phyloP scores from a whole-genome alignment of 2,113 vertebrate species.

The Cyprinodon brontotheroides region DNA sequence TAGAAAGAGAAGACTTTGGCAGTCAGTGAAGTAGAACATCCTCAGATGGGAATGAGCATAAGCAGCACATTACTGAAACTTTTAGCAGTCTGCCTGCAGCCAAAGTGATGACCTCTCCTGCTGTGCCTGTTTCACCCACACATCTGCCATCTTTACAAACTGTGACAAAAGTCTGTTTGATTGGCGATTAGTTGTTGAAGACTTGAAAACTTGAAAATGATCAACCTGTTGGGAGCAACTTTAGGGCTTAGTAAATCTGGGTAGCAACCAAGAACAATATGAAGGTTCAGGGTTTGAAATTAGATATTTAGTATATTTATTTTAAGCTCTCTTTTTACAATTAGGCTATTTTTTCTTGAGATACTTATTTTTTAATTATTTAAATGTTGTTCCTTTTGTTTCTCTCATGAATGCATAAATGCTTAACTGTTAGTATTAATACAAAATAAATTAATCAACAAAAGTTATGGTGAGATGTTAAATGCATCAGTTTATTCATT shows the following conservation, averaged over 20 bases:
- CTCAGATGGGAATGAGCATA: slow-evolving; percentile 60
- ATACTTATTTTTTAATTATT: too few species aligned
- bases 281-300: too few species aligned
- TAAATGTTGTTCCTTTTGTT: background rate
- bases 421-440: background rate
- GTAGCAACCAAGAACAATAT: background rate
- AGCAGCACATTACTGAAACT: slow-evolving; percentile 68
- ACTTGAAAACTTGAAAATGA: slow-evolving; percentile 43
- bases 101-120: slow-evolving; percentile 65
- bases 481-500: background rate
- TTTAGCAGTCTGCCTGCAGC: slow-evolving; percentile 68
- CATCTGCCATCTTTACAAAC: slow-evolving; percentile 65
- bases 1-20: slow-evolving; percentile 33
- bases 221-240: slow-evolving; percentile 20
- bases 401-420: background rate
- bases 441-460: too few species aligned
- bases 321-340: too few species aligned
- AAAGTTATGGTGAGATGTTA: background rate
- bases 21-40: slow-evolving; percentile 44
- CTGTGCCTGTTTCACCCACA: slow-evolving; percentile 59
- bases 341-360: too few species aligned
- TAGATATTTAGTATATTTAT: too few species aligned
- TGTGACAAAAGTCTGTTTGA: slow-evolving; percentile 62
- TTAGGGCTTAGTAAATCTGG: slow-evolving; percentile 3
- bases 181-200: slow-evolving; percentile 43